Conservation (phyloP, 2,888 invertebrate genomes). For the Biston betularia region DNA sequence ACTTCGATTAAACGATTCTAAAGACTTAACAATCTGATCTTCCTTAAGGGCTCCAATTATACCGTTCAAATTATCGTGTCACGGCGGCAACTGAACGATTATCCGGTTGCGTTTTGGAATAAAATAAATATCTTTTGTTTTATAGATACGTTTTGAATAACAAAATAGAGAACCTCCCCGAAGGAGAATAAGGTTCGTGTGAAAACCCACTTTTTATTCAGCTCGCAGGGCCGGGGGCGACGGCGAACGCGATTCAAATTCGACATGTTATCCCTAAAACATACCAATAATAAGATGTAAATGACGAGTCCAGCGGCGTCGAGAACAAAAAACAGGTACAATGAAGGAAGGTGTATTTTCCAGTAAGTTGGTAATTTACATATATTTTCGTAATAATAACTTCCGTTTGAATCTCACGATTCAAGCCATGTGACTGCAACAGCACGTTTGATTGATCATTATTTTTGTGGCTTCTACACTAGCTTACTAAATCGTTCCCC, state of each 20-base stretch:
- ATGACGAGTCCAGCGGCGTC: constrained; percentile 71
- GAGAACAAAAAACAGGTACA: constrained; percentile 68
- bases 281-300: constrained; percentile 80
- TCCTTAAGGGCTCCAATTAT: constrained; percentile 56
- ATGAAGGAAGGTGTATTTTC: constrained; percentile 67
- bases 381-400: constrained; percentile 81
- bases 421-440: constrained; percentile 54
- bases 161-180: constrained; percentile 49
- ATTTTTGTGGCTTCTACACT: constrained; percentile 45
- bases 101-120: constrained; percentile 48
- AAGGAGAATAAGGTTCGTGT: constrained; percentile 57
- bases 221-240: constrained; percentile 62
- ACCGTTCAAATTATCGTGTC: constrained; percentile 47
- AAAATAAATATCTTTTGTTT: constrained; percentile 54
- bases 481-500: constrained; percentile 38
- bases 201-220: constrained; percentile 74
- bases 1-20: constrained; percentile 70
- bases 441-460: constrained; percentile 50
- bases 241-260: constrained; percentile 73
- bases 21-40: constrained; percentile 58
- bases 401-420: constrained; percentile 74
- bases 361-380: constrained; percentile 76
- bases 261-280: constrained; percentile 77
- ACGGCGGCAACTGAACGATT: constrained; percentile 35
- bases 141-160: constrained; percentile 60